Percentiles rank a stretch among this genome's conserved stretches.
phyloP scores from a whole-genome alignment of 2,888 invertebrate genomes.

The Periphyllus acericola region DNA sequence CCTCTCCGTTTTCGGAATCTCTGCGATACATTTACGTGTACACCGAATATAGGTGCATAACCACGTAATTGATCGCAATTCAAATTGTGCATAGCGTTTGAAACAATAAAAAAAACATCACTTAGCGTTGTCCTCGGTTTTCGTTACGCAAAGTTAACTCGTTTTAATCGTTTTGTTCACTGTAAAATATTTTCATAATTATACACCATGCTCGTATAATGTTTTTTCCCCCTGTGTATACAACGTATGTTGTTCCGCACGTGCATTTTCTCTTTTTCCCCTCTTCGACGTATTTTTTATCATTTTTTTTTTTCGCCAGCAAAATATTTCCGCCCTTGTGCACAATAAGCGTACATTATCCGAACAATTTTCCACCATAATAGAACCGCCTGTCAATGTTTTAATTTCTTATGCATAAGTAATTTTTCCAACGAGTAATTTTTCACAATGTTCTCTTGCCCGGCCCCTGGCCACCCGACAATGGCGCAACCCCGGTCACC shows the following conservation, averaged over 20 bases:
- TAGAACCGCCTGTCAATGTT: constrained; percentile 7
- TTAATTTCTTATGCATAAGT: constrained; percentile 34
- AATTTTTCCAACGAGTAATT: constrained; percentile 30
- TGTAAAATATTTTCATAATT: no score
- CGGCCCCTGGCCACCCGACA: background rate
- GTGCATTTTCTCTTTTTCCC: background rate
- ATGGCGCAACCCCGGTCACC: no score
- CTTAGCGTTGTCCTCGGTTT: background rate
- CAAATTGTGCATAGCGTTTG: no score
- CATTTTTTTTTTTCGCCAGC: background rate
- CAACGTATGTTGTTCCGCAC: background rate
- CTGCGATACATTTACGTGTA: background rate
- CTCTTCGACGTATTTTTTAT: background rate
- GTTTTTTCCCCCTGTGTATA: background rate
- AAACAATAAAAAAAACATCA: background rate
- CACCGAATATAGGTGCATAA: no score
- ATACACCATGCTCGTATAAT: no score
- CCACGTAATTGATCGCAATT: no score
- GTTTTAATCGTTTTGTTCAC: background rate
- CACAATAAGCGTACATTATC: background rate
- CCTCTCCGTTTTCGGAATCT: background rate
- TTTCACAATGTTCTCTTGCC: background rate
- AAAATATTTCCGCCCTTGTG: background rate
- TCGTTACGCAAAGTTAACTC: background rate
- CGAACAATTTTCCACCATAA: constrained; percentile 12